phyloP scores from a whole-genome alignment of 1,140 invertebrate species.

The Schlechtendalia chinensis region DNA sequence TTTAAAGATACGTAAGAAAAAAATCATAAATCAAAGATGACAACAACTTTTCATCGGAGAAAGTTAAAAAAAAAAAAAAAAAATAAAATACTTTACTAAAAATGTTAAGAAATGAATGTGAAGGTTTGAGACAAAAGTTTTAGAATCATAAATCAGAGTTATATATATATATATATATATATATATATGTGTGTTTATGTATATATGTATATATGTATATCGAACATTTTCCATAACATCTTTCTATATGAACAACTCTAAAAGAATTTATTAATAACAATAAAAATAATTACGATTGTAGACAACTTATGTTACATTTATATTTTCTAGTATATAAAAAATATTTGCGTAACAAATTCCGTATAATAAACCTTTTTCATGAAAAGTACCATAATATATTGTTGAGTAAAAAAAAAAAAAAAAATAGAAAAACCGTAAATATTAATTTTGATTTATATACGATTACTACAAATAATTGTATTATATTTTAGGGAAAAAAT shows the following conservation, averaged over 20 bases:
- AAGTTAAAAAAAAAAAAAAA: background rate
- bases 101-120: background rate
- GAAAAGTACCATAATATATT: too few species aligned
- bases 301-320: background rate
- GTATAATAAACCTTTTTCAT: too few species aligned
- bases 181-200: too few species aligned
- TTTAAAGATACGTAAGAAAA: background rate
- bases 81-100: conserved; percentile 5
- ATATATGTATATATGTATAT: background rate
- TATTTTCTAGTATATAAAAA: background rate
- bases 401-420: background rate
- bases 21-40: conserved; percentile 26
- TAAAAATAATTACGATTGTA: too few species aligned
- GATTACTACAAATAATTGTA: too few species aligned
- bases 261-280: background rate
- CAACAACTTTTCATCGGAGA: conserved; percentile 9
- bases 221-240: background rate
- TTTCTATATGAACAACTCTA: background rate
- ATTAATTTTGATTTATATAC: too few species aligned
- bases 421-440: too few species aligned
- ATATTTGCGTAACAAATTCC: background rate
- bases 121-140: conserved; percentile 1
- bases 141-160: conserved; percentile 20
- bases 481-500: too few species aligned
- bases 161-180: background rate